Base-by-base conservation (phyloP, 2,888 invertebrate genomes). In the Mesochorus sp. region DNA sequence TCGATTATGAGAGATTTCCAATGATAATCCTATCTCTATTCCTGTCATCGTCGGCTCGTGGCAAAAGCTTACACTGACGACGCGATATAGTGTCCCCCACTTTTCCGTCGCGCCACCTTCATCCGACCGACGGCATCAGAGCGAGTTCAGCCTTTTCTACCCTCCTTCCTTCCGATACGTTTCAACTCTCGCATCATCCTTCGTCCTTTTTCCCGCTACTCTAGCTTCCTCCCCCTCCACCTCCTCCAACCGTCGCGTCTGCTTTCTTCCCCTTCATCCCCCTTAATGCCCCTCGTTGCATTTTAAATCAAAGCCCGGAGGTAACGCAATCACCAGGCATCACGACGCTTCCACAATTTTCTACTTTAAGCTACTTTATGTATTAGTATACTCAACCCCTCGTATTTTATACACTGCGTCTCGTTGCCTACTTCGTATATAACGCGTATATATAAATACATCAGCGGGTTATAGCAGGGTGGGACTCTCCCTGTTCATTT, bases 311-410 rank as follows among this genome's bases (percentile, higher is more conserved):
- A 91, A 90, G 91, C 91, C 90, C 87, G 86, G 88, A 88, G 90
- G 90, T 90, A 91, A 91, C 90, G 90, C 90, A 91, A 91, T 91
- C 91, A 91, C 90, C 90, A 88, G 86, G 90, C 90, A 90, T 90
- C 91, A 91, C 91, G 90, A 90, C 91, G 91, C 91, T 90, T 91
- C 91, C 91, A 91, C 91, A 91, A 91, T 91, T 90, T 91, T 91
- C 91, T 91, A 91, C 91, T 91, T 91, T 91, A 91, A 91, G 91
- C 91, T 91, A 90, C 90, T 91, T 91, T 91, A 89, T 91, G 89
- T 90, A 91, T 91, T 91, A 91, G 89, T 87, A 85, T 83, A 85
- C 85, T 83, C 79, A 61, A 77, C 72, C 80, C 80, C 77, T 53
- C 79, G 64, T 64, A 51, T 76, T 72, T 64, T 73, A 39, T 64